Evolutionary conservation across 1,140 invertebrate species (phyloP).

Genomic region (Formica selysi): DNA sequence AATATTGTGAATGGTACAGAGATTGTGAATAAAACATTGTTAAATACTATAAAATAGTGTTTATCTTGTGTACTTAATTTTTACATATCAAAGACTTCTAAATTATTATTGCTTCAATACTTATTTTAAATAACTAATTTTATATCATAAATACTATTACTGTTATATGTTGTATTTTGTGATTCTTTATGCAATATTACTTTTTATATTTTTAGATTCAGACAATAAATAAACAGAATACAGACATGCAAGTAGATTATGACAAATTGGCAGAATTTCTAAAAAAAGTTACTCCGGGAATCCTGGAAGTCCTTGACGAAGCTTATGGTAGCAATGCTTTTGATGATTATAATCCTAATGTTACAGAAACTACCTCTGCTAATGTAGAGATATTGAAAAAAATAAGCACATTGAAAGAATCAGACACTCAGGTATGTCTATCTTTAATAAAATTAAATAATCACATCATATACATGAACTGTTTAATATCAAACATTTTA

Average conservation of each 20-base stretch:
- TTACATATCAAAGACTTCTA: neutral
- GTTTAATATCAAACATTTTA: slow-evolving; percentile 46
- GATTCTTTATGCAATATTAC: neutral
- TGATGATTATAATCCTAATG: slow-evolving; percentile 80
- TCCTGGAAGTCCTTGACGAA: slow-evolving; percentile 84
- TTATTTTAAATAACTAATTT: neutral
- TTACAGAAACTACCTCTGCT: slow-evolving; percentile 67
- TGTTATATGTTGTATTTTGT: slow-evolving; percentile 8
- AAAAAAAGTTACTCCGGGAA: slow-evolving; percentile 81
- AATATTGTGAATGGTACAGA: neutral
- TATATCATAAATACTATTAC: neutral
- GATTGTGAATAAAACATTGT: neutral
- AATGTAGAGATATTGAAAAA: slow-evolving; percentile 78
- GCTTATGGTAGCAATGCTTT: slow-evolving; percentile 82
- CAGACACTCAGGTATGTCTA: slow-evolving; percentile 75
- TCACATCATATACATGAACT: neutral
- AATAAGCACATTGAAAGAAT: slow-evolving; percentile 74
- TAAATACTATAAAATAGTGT: neutral
- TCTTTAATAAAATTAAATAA: neutral
- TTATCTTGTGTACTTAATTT: neutral
- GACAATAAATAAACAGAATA: slow-evolving; percentile 75
- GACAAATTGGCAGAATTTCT: slow-evolving; percentile 83
- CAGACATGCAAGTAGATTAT: slow-evolving; percentile 78
- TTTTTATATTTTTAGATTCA: slow-evolving; percentile 79
- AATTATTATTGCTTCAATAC: slow-evolving; percentile 1